Percentiles rank a stretch among this genome's conserved stretches.
phyloP scores from a whole-genome alignment of 2,888 invertebrate species.

The Leptothorax acervorum region DNA sequence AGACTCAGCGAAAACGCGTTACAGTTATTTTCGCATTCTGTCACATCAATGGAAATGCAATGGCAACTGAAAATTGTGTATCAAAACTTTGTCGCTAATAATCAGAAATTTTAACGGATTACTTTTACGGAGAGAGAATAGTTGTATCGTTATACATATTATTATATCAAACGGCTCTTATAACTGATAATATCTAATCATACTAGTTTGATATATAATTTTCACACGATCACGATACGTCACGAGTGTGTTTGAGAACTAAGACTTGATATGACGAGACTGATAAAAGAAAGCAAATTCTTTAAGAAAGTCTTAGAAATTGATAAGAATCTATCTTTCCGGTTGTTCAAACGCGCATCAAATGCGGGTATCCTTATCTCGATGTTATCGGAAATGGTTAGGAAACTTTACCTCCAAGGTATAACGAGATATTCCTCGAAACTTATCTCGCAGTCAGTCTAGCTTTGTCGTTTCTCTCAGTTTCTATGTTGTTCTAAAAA shows the following conservation, averaged over 20 bases:
- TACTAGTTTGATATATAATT: background rate
- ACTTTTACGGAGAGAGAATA: background rate
- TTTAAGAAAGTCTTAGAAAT: constrained; percentile 8
- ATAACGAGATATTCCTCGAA: background rate
- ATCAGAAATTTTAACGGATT: background rate
- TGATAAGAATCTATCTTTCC: constrained; percentile 10
- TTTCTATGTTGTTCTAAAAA: constrained; percentile 2
- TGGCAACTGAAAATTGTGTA: background rate
- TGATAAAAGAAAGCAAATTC: constrained; percentile 18
- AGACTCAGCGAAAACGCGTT: constrained; percentile 48
- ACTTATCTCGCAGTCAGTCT: background rate
- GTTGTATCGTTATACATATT: background rate
- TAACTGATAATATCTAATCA: background rate
- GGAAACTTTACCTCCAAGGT: background rate
- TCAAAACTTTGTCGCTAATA: background rate
- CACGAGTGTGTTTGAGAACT: background rate
- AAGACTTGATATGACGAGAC: constrained; percentile 8
- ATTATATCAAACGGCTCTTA: background rate
- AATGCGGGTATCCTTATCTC: constrained; percentile 18
- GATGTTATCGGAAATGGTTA: constrained; percentile 23
- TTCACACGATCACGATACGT: constrained; percentile 7
- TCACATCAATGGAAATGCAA: background rate
- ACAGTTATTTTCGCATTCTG: constrained; percentile 40
- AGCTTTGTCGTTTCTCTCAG: background rate
- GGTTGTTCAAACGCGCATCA: background rate